Evolutionary conservation across 2,797 vertebrate genomes (phyloP), one percentile per base, ranked within the genome.

Genomic region (Cottoperca gobio): DNA sequence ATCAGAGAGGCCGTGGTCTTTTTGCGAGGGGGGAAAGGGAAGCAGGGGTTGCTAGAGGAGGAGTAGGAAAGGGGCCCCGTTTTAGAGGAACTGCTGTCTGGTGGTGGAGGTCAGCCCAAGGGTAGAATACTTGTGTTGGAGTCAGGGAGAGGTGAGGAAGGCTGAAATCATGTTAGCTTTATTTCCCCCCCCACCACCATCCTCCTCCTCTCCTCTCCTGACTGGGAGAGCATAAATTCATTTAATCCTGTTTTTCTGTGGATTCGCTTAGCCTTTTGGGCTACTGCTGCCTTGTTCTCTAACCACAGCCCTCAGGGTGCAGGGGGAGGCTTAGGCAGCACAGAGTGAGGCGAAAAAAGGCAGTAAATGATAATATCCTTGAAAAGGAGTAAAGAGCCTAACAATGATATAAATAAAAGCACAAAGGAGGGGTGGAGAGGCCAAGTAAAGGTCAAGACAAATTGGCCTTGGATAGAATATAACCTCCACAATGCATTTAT

Each of bases 231-330:
- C 92, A 95, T 95, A 94, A 94, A 95, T 95, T 95, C 92, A 93
- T 93, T 93, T 95, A 95, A 95, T 95, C 94, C 92, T 91, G 92
- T 94, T 95, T 95, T 95, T 93, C 92, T 92, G 91, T 82, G 85
- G 89, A 92, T 94, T 90, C 79, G 87, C 91, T 93, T 86, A 87
- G 90, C 88, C 88, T 92, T 90, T 92, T 89, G 89, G 91, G 87
- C 91, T 86, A 87, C 91, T 79, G 86, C 85, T 86, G 85, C 89
- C 86, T 87, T 88, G 82, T 91, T 91, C 86, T 86, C 82, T 53
- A 83, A 86, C 81, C 90, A 84, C 88, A 88, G 88, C 92, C 93
- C 90, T 89, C 76, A 8, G 92, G 94, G 91, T 92, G 89, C 64
- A 17, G 75, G 69, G 69, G 79, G 70, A 46, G 71, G 86, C 79